These are phyloP conservation scores for Stomatorhinus walkeri DNA, from an alignment of 2,797 vertebrate genomes.

Conservation along the genomic window DNA sequence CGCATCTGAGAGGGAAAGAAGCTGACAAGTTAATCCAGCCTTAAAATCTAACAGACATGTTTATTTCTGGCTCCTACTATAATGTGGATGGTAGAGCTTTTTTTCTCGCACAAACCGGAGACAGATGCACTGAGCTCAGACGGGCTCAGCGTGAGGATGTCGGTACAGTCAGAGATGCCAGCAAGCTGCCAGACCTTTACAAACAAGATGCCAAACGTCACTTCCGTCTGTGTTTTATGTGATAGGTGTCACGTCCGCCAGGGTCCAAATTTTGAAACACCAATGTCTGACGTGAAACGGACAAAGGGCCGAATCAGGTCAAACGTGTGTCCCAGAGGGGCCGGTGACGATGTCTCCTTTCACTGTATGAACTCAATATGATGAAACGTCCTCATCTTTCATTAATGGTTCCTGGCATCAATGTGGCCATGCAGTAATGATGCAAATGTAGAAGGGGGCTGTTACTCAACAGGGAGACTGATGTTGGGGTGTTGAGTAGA, in stretches of 20 bases:
- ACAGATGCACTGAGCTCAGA: background rate
- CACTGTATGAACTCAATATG: background rate
- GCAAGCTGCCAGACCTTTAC: background rate
- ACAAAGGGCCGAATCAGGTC: background rate
- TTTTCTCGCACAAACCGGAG: background rate
- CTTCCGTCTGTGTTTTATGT: background rate
- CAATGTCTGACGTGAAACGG: background rate
- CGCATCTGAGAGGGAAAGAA: background rate
- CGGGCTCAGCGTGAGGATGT: background rate
- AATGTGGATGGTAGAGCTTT: background rate
- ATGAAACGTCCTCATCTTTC: background rate
- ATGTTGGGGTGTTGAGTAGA: background rate
- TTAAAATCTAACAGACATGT: background rate
- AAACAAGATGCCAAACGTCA: background rate
- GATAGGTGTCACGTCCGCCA: background rate
- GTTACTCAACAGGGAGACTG: background rate
- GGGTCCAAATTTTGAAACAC: background rate
- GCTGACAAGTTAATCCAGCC: conserved; percentile 1
- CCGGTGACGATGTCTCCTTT: background rate
- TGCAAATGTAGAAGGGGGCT: conserved; percentile 29
- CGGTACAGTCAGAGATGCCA: background rate
- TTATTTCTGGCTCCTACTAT: background rate
- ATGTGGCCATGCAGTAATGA: conserved; percentile 26
- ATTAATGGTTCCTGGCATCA: background rate
- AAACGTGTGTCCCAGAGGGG: background rate